phyloP scores from a whole-genome alignment of 2,888 invertebrate species.

The Apeira syringaria region DNA sequence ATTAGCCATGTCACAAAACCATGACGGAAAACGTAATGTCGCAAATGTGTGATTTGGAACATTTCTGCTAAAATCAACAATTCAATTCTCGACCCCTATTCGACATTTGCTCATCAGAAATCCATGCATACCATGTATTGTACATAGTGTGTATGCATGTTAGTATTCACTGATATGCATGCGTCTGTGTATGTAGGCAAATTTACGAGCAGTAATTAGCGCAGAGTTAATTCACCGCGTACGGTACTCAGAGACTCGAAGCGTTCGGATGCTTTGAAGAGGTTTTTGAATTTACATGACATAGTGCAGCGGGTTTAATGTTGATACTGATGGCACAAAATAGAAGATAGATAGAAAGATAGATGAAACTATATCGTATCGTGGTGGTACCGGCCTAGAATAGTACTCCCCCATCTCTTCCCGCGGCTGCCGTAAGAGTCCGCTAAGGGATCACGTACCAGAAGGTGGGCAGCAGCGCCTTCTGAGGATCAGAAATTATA shows the following conservation, averaged over 20 bases:
- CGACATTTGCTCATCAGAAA: constrained; percentile 11
- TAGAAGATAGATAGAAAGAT: too few species aligned
- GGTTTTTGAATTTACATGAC: constrained; percentile 42
- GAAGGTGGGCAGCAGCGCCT: too few species aligned
- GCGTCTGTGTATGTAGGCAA: constrained; percentile 26
- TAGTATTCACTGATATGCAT: neutral
- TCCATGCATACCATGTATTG: constrained; percentile 5
- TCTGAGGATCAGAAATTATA: too few species aligned
- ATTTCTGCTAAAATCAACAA: constrained; percentile 2
- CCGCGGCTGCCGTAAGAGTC: too few species aligned
- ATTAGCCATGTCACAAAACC: too few species aligned
- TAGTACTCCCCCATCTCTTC: too few species aligned
- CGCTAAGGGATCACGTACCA: too few species aligned
- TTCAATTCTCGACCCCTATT: constrained; percentile 4
- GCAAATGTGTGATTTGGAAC: constrained; percentile 2
- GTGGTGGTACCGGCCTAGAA: too few species aligned
- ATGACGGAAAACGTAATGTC: too few species aligned
- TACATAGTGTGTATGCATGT: neutral
- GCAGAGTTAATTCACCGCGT: constrained; percentile 38
- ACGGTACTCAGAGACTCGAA: constrained; percentile 23
- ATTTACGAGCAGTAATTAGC: constrained; percentile 44
- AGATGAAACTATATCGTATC: too few species aligned
- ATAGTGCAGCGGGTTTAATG: constrained; percentile 12
- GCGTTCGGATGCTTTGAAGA: constrained; percentile 33
- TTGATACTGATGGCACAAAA: too few species aligned